phyloP scores from a whole-genome alignment of 2,888 invertebrate genomes.

The Rhagonycha fulva region DNA sequence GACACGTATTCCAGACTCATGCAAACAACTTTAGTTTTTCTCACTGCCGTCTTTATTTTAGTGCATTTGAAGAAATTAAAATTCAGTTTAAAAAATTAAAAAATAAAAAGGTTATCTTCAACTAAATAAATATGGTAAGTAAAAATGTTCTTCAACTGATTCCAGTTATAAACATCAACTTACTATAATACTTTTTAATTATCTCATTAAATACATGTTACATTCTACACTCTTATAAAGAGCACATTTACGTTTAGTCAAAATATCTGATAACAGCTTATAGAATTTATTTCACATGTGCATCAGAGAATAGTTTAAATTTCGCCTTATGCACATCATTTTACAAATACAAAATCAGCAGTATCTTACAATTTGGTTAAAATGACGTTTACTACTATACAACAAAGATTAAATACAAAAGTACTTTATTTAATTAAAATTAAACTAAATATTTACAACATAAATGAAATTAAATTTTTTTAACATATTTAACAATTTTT shows the following conservation, averaged over 20 bases:
- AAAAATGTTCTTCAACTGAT: neutral
- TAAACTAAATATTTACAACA: constrained; percentile 1
- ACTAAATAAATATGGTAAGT: neutral
- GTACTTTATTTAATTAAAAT: constrained; percentile 8
- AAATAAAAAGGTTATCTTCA: neutral
- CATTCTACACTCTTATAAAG: constrained; percentile 42
- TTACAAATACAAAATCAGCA: constrained; percentile 24
- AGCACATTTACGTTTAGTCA: constrained; percentile 36
- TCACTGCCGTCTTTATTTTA: neutral
- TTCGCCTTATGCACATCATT: constrained; percentile 20
- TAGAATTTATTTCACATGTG: constrained; percentile 26
- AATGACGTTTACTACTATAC: constrained; percentile 9
- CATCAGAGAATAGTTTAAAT: constrained; percentile 10
- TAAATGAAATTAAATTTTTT: neutral
- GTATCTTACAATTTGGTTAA: constrained; percentile 14
- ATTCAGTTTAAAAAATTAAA: neutral
- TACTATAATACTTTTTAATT: constrained; percentile 29
- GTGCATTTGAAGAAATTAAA: neutral
- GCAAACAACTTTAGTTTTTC: neutral
- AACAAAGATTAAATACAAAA: constrained; percentile 18
- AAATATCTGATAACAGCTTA: constrained; percentile 28
- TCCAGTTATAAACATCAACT: neutral
- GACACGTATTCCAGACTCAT: neutral
- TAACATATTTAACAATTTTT: neutral
- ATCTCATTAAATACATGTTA: constrained; percentile 27